phyloP scores from a whole-genome alignment of 2,888 invertebrate genomes.

The Ochlodes sylvanus region DNA sequence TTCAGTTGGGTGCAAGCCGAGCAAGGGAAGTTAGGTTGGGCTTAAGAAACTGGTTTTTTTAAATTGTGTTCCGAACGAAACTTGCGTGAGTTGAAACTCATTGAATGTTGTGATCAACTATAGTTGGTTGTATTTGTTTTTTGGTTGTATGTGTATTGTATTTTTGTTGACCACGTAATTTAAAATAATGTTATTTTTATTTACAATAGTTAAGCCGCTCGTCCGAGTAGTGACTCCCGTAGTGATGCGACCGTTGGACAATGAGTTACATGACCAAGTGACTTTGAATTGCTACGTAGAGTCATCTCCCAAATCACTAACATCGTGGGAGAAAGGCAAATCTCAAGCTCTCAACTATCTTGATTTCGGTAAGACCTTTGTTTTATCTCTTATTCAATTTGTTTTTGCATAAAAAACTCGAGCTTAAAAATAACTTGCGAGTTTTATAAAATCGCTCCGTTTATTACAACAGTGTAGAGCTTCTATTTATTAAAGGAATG shows the following conservation, averaged over 20 bases:
- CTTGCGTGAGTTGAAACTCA: background rate
- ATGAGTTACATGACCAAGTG: slow-evolving; percentile 83
- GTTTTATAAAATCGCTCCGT: background rate
- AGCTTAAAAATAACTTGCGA: background rate
- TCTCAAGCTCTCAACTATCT: slow-evolving; percentile 50
- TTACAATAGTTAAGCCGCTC: slow-evolving; percentile 89
- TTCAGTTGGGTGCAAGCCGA: too few relatives aligned
- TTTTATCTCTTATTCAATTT: background rate
- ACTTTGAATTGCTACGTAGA: slow-evolving; percentile 94
- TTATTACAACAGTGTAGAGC: background rate
- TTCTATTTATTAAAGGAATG: slow-evolving; percentile 7
- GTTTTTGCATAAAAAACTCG: background rate
- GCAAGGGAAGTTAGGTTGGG: too few relatives aligned
- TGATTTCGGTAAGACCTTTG: slow-evolving; percentile 48
- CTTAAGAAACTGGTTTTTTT: too few relatives aligned
- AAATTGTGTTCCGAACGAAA: background rate
- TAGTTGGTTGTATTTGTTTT: too few relatives aligned
- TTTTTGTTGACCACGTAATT: background rate
- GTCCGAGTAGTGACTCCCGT: slow-evolving; percentile 93
- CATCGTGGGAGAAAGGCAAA: slow-evolving; percentile 88
- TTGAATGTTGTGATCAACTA: too few relatives aligned
- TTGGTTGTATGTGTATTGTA: background rate
- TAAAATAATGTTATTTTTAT: slow-evolving; percentile 29
- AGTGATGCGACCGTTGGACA: slow-evolving; percentile 91
- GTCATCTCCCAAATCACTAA: slow-evolving; percentile 93